Conservation (phyloP, 2,888 invertebrate species). For the Vanessa cardui region DNA sequence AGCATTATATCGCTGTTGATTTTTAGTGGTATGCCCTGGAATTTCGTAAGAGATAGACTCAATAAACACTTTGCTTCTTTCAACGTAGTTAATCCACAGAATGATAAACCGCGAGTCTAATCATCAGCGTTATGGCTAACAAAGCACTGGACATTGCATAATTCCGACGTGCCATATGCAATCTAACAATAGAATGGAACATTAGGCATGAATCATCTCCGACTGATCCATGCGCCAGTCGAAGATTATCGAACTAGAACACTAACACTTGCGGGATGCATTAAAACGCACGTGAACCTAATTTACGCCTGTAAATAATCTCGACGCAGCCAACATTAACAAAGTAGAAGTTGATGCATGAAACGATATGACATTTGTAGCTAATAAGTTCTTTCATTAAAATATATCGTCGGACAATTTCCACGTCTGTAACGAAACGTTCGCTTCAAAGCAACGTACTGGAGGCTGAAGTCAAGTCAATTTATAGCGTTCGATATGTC, state of each 20-base stretch:
- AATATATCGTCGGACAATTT: constrained; percentile 56
- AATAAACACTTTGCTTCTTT: constrained; percentile 5
- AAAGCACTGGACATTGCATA: constrained; percentile 71
- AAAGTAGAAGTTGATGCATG: constrained; percentile 78
- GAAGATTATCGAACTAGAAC: constrained; percentile 82
- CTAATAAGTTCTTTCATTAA: constrained; percentile 73
- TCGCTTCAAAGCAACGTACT: constrained; percentile 52
- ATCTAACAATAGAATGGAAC: constrained; percentile 77
- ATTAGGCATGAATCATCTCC: constrained; percentile 75
- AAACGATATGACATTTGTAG: constrained; percentile 73
- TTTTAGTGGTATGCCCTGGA: constrained; percentile 31
- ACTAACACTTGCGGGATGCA: constrained; percentile 77
- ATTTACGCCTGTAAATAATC: constrained; percentile 77
- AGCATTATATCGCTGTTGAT: constrained; percentile 50
- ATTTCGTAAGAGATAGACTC: constrained; percentile 24
- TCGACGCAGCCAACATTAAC: constrained; percentile 66
- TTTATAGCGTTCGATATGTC: constrained; percentile 80
- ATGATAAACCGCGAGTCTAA: constrained; percentile 36
- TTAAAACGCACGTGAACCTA: constrained; percentile 81
- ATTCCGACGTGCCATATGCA: constrained; percentile 69
- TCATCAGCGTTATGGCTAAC: constrained; percentile 46
- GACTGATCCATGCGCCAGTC: constrained; percentile 69
- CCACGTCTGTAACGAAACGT: constrained; percentile 59
- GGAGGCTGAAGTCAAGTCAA: constrained; percentile 64
- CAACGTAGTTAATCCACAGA: constrained; percentile 1